Percentiles rank a stretch among this genome's conserved stretches.
phyloP scores from a whole-genome alignment of 1,140 invertebrate genomes.

The Dreissena rostriformis region DNA sequence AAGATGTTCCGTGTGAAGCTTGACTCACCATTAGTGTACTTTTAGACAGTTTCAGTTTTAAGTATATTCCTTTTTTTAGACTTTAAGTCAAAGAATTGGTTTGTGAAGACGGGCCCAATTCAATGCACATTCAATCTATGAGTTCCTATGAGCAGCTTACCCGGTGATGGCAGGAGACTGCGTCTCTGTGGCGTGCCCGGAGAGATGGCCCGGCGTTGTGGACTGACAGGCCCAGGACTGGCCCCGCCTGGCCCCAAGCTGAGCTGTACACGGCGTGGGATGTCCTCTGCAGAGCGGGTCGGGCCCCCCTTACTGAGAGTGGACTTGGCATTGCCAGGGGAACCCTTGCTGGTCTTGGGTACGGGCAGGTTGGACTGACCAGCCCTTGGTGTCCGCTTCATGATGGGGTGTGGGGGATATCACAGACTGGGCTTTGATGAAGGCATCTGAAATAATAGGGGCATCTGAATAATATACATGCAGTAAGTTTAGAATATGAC shows the following conservation, averaged over 20 bases:
- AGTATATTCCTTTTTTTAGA: too few relatives aligned
- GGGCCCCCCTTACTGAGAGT: slow-evolving; percentile 58
- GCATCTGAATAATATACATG: too few relatives aligned
- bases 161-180: slow-evolving; percentile 56
- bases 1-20: too few relatives aligned
- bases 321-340: slow-evolving; percentile 66
- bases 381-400: slow-evolving; percentile 63
- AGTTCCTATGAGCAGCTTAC: slow-evolving; percentile 33
- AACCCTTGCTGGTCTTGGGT: slow-evolving; percentile 67
- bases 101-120: too few relatives aligned
- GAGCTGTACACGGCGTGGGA: slow-evolving; percentile 64
- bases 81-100: too few relatives aligned
- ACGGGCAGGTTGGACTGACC: slow-evolving; percentile 71
- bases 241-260: slow-evolving; percentile 48
- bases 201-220: slow-evolving; percentile 64
- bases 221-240: not conserved
- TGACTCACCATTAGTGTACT: too few relatives aligned
- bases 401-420: not conserved
- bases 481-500: too few relatives aligned
- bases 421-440: too few relatives aligned
- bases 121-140: too few relatives aligned
- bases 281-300: slow-evolving; percentile 73
- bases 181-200: slow-evolving; percentile 62
- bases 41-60: too few relatives aligned
- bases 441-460: too few relatives aligned